Evolutionary conservation across 2,888 invertebrate genomes (phyloP).

Genomic region (Emmelina monodactyla): DNA sequence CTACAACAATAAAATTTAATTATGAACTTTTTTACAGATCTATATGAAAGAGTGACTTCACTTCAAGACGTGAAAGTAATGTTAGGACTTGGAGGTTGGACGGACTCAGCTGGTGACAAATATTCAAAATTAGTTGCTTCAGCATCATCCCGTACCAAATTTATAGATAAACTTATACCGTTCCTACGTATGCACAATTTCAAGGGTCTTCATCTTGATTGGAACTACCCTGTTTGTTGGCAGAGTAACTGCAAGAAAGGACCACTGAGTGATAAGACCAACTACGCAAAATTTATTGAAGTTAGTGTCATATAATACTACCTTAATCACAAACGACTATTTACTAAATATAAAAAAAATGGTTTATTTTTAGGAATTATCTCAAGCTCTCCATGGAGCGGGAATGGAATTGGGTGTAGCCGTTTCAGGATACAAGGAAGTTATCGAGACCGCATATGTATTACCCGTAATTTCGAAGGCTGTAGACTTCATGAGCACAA

Average conservation of each 20-base stretch:
- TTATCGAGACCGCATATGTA: conserved; percentile 87
- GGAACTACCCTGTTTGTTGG: conserved; percentile 96
- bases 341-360: not conserved
- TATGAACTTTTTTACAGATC: conserved; percentile 67
- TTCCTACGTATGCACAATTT: conserved; percentile 81
- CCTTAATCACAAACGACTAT: too few species aligned
- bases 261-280: conserved; percentile 77
- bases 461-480: conserved; percentile 72
- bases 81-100: conserved; percentile 94
- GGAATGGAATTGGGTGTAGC: conserved; percentile 81
- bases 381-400: conserved; percentile 70
- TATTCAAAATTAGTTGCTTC: conserved; percentile 81
- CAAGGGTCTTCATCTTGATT: conserved; percentile 88
- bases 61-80: conserved; percentile 72
- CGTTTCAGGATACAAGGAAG: conserved; percentile 89
- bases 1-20: too few species aligned
- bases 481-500: conserved; percentile 82
- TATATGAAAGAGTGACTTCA: conserved; percentile 80
- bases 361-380: conserved; percentile 71
- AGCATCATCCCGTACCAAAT: conserved; percentile 70
- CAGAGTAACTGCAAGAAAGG: conserved; percentile 88
- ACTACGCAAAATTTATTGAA: conserved; percentile 78
- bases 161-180: conserved; percentile 72
- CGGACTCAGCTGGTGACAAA: conserved; percentile 88
- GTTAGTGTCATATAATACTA: too few species aligned